Conservation (phyloP, 2,797 vertebrate species). For the Monodelphis domestica region DNA sequence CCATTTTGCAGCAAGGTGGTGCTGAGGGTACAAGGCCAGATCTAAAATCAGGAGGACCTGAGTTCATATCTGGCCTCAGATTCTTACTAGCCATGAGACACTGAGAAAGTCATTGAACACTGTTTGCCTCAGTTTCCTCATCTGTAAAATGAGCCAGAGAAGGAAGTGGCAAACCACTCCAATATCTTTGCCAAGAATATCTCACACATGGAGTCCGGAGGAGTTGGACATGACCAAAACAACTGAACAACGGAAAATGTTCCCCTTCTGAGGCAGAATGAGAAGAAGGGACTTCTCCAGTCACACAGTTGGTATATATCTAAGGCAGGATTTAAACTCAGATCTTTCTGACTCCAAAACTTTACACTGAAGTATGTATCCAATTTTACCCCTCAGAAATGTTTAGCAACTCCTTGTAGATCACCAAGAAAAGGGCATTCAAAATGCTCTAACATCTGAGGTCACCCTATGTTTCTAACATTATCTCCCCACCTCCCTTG, state of each 20-base stretch:
- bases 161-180: no score
- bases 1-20: not conserved
- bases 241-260: no score
- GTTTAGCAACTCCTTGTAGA: not conserved
- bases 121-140: no score
- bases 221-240: no score
- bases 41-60: no score
- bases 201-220: no score
- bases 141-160: no score
- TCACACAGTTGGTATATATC: not conserved
- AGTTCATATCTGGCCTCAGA: no score
- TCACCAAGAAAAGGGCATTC: not conserved
- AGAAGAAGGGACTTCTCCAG: not conserved
- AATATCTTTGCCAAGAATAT: no score
- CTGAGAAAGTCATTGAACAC: no score
- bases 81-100: no score
- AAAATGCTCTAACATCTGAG: not conserved
- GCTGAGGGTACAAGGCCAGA: no score
- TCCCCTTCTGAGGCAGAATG: not conserved
- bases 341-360: not conserved
- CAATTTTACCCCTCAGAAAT: not conserved
- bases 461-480: not conserved
- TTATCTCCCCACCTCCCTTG: not conserved
- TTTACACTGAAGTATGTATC: not conserved
- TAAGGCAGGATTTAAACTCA: not conserved